phyloP scores from a whole-genome alignment of 2,797 vertebrate species.

The Mus minutoides region DNA sequence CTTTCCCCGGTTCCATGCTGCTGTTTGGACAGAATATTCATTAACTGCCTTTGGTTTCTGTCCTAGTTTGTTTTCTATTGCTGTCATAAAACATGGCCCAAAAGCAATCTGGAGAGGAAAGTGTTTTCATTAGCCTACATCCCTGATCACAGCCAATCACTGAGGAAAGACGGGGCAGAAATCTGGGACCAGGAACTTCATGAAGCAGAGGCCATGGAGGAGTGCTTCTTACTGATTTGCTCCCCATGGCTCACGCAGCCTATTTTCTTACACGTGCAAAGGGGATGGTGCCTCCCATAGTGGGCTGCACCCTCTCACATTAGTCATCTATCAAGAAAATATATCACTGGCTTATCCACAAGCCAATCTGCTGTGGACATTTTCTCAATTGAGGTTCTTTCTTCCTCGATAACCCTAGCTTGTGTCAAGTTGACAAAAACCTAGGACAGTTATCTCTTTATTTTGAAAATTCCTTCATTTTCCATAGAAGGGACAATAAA shows the following conservation, averaged over 20 bases:
- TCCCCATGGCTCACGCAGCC: neutral
- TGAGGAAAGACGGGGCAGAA: neutral
- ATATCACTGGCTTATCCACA: neutral
- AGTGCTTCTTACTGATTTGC: neutral
- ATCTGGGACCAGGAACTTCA: neutral
- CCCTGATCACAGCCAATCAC: neutral
- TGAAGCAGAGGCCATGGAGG: neutral
- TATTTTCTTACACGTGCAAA: neutral
- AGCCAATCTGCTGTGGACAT: neutral
- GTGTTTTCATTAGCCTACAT: neutral
- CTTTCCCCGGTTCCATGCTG: rapidly evolving
- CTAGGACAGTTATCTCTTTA: neutral
- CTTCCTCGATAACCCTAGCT: neutral
- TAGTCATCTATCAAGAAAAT: neutral
- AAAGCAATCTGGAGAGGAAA: neutral
- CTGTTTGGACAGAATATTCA: neutral
- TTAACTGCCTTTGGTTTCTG: neutral
- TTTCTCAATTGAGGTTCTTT: neutral
- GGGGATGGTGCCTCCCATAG: neutral
- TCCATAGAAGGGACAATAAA: neutral
- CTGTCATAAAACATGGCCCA: neutral
- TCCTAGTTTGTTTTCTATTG: neutral
- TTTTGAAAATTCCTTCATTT: neutral
- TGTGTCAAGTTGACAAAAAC: neutral
- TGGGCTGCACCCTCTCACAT: too few species aligned